Percentiles rank a stretch among this genome's conserved stretches.
Evolutionary conservation across 2,113 vertebrate genomes (phyloP).

Genomic region (Procapra przewalskii): DNA sequence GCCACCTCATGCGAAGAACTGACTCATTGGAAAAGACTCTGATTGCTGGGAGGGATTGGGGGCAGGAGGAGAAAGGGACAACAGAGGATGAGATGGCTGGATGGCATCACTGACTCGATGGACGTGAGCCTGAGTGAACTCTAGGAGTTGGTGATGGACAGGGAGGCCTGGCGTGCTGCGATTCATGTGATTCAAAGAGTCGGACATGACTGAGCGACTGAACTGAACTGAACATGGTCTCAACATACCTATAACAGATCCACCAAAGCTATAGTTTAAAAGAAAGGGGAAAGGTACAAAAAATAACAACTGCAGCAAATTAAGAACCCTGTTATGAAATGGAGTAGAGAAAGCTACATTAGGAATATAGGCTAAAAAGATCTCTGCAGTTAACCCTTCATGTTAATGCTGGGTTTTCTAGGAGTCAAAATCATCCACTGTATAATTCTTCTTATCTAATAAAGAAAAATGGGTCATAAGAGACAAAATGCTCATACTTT

Average conservation of each 20-base stretch:
- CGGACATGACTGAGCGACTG: accelerated
- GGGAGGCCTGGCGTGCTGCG: too few relatives aligned
- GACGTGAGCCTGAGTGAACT: too few relatives aligned
- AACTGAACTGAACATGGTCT: not conserved
- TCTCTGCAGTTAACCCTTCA: not conserved
- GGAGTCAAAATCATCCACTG: not conserved
- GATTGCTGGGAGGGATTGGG: too few relatives aligned
- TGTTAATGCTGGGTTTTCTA: not conserved
- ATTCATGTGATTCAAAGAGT: too few relatives aligned
- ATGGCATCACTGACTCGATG: too few relatives aligned
- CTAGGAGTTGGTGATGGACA: too few relatives aligned
- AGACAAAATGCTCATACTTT: not conserved
- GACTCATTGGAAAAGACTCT: too few relatives aligned
- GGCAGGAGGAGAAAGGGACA: too few relatives aligned
- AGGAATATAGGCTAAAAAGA: not conserved
- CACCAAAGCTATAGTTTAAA: not conserved
- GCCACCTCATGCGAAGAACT: too few relatives aligned
- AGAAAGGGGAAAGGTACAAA: not conserved
- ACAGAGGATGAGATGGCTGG: too few relatives aligned
- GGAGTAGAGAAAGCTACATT: not conserved
- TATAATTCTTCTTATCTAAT: constrained; percentile 7
- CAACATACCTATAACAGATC: not conserved
- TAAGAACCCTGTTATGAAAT: not conserved
- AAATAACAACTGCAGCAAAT: constrained; percentile 11
- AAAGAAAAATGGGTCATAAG: not conserved